Base-by-base conservation (phyloP, 2,797 vertebrate species). In the Stomatorhinus walkeri region DNA sequence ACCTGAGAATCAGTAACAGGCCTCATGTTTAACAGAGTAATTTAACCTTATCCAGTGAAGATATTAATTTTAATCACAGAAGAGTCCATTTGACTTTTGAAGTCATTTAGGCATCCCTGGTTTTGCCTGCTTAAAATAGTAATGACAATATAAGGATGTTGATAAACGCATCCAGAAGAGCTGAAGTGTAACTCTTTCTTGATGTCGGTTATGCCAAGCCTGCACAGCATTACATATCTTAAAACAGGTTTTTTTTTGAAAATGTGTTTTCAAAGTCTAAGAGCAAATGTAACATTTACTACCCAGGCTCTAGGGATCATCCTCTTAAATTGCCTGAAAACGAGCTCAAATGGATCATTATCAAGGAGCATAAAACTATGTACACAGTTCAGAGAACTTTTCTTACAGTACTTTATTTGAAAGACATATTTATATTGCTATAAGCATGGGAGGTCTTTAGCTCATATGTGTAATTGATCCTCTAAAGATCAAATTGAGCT, bases 261-360 rank as follows among this genome's bases (percentile, higher is more conserved):
- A 68, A 54, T 87, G 56, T 12, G 3, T 46, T 87, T 87, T 87
- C 85, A 36, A 59, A 56, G 52, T 52, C 2, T 40, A 28, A 59
- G 85, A 87, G 28, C 51, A 87, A 87, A 87, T 36, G 40, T 51
- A 59, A 56, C 52, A 87, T 59, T 59, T 59, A 40, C 2, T 64
- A 43, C 48, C 8, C 56, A 59, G 16, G 56, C 6, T 43, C n/a
- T 9, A 0, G 64, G 49, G 56, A 87, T 9, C 12, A 2, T 46
- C 16, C 9, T 43, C 10, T 64, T 64, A 43, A 40, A 61, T 24
- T 43, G 56, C 54, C 54, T 48, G n/a, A 87, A 85, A 68, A 87
- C 9, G 32, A 87, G 89, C 89, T 91, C 92, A 24, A 89, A 91
- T 92, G 93, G 90, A 91, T 92, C 49, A 36, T 32, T 64, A 87